phyloP scores from a whole-genome alignment of 2,888 invertebrate species.

The Latheticus oryzae region DNA sequence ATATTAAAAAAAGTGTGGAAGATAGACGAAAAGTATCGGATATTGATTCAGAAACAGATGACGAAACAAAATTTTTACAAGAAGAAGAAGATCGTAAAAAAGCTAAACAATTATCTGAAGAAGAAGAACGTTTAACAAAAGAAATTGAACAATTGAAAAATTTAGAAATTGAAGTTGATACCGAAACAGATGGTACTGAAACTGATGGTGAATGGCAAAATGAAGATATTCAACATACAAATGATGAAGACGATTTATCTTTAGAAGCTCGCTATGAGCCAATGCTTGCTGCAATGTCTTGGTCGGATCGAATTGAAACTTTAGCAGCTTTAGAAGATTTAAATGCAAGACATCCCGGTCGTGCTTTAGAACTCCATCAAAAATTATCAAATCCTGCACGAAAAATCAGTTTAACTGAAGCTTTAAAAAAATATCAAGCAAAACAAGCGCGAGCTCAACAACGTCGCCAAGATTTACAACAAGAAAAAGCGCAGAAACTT shows the following conservation, averaged over 20 bases:
- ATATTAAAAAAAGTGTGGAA: constrained; percentile 51
- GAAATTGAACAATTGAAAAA: constrained; percentile 81
- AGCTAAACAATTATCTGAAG: constrained; percentile 74
- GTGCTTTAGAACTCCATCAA: constrained; percentile 92
- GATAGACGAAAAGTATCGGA: constrained; percentile 56
- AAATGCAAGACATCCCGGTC: constrained; percentile 90
- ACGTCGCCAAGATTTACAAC: constrained; percentile 83
- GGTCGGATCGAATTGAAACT: constrained; percentile 88
- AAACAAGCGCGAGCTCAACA: constrained; percentile 93
- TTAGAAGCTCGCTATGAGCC: constrained; percentile 79
- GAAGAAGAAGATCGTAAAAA: constrained; percentile 77
- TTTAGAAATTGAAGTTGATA: constrained; percentile 81
- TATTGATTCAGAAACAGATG: constrained; percentile 72
- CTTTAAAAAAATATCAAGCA: constrained; percentile 82
- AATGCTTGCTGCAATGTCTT: constrained; percentile 79
- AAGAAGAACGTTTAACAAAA: constrained; percentile 79
- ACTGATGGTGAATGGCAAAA: constrained; percentile 75
- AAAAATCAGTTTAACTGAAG: constrained; percentile 86
- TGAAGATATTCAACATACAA: constrained; percentile 53
- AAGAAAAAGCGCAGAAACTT: constrained; percentile 86
- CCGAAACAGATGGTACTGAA: constrained; percentile 84
- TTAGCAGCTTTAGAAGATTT: constrained; percentile 81
- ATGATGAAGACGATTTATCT: constrained; percentile 62
- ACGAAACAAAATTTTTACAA: constrained; percentile 66
- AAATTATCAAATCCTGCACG: constrained; percentile 92